These are phyloP conservation scores for Clanis bilineata DNA, from an alignment of 2,888 invertebrate species.

Conservation along the genomic window DNA sequence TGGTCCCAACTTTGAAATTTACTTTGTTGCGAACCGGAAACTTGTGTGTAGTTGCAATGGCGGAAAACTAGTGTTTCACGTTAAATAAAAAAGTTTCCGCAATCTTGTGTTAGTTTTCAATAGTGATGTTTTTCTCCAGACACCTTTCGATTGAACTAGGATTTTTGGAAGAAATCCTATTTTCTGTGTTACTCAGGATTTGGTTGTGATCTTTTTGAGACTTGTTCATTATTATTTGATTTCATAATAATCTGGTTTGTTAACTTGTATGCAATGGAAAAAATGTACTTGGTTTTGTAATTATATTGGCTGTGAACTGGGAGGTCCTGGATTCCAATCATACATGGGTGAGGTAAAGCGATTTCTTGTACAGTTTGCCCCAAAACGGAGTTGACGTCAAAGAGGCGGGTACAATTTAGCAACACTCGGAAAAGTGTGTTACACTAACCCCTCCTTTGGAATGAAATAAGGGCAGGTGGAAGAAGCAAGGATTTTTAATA, in stretches of 20 bases:
- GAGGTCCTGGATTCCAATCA: no score
- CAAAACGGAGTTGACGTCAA: no score
- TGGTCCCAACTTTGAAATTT: conserved; percentile 20
- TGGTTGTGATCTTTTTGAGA: not conserved
- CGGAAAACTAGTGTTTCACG: conserved; percentile 15
- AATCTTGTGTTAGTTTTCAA: conserved; percentile 6
- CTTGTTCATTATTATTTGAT: no score
- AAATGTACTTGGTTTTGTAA: no score
- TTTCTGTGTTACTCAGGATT: not conserved
- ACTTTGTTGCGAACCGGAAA: conserved; percentile 18
- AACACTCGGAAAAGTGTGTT: no score
- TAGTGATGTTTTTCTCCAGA: not conserved
- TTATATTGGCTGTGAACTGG: no score
- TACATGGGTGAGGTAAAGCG: not conserved
- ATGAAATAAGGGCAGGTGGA: no score
- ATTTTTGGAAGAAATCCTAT: not conserved
- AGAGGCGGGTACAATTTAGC: no score
- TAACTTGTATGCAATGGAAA: no score
- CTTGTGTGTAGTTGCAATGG: not conserved
- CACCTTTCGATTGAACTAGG: not conserved
- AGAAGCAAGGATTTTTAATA: no score
- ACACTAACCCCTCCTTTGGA: no score
- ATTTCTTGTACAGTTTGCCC: not conserved
- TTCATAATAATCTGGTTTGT: no score
- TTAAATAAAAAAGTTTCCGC: conserved; percentile 5